Evolutionary conservation across 2,113 vertebrate species (phyloP).

Genomic region (Poeciliopsis retropinna): DNA sequence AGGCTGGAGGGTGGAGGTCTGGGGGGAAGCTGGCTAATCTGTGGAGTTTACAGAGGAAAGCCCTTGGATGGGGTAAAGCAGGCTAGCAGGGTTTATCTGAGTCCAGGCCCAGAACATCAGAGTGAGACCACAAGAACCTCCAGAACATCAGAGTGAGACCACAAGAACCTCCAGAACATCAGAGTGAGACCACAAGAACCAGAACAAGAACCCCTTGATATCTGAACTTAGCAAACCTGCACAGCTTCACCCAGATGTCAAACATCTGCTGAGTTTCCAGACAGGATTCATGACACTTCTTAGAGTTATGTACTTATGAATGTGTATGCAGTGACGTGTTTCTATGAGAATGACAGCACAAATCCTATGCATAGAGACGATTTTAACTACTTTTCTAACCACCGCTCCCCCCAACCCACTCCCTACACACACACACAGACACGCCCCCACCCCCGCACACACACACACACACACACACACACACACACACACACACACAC

Average conservation of each 20-base stretch:
- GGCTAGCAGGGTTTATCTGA: slow-evolving; percentile 40
- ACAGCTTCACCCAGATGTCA: slow-evolving; percentile 32
- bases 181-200: slow-evolving; percentile 18
- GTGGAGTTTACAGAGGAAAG: slow-evolving; percentile 55
- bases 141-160: slow-evolving; percentile 55
- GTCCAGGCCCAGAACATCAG: slow-evolving; percentile 62
- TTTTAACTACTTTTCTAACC: slow-evolving; percentile 57
- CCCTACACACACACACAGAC: too few species aligned
- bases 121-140: slow-evolving; percentile 42
- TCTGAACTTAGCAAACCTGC: not conserved
- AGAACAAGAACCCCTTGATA: slow-evolving; percentile 9
- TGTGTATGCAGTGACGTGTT: slow-evolving; percentile 15
- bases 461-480: too few species aligned
- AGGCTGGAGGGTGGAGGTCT: not conserved
- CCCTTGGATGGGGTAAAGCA: slow-evolving; percentile 29
- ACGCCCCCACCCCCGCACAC: too few species aligned
- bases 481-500: not conserved
- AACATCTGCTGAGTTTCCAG: slow-evolving; percentile 1
- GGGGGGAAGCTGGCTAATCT: slow-evolving; percentile 62
- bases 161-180: not conserved
- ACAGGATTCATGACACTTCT: not conserved
- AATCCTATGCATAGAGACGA: slow-evolving; percentile 44
- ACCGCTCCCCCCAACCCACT: slow-evolving; percentile 4
- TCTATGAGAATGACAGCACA: slow-evolving; percentile 44
- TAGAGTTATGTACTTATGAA: slow-evolving; percentile 23